These are phyloP conservation scores for Oncorhynchus nerka DNA, from an alignment of 2,113 vertebrate genomes.

Conservation along the genomic window DNA sequence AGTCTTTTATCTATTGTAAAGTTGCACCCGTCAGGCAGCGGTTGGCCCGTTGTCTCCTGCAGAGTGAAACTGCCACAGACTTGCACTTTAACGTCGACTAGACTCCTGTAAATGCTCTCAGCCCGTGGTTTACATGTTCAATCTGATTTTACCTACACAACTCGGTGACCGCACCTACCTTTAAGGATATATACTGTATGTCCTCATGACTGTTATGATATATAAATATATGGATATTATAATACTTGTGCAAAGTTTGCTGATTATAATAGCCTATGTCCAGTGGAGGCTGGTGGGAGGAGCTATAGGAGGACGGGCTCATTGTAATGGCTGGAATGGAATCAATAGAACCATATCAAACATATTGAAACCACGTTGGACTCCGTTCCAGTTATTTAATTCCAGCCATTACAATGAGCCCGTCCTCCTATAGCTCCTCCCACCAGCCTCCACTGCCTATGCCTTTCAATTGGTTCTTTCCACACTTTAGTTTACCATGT, in stretches of 20 bases:
- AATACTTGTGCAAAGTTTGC: slow-evolving; percentile 54
- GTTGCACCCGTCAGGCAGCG: slow-evolving; percentile 52
- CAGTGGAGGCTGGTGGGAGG: slow-evolving; percentile 4
- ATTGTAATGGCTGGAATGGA: too few relatives aligned
- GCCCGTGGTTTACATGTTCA: slow-evolving; percentile 78
- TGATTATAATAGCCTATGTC: slow-evolving; percentile 64
- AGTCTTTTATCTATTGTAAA: slow-evolving; percentile 67
- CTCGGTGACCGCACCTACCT: slow-evolving; percentile 80
- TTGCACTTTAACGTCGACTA: slow-evolving; percentile 81
- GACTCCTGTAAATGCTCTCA: slow-evolving; percentile 72
- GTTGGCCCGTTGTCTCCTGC: slow-evolving; percentile 61
- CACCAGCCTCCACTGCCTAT: too few relatives aligned
- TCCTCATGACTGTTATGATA: slow-evolving; percentile 79
- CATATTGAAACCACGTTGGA: too few relatives aligned
- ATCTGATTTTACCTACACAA: slow-evolving; percentile 68
- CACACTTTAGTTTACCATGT: slow-evolving; percentile 57
- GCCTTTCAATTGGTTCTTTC: slow-evolving; percentile 63
- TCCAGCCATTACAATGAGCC: too few relatives aligned
- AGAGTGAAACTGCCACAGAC: slow-evolving; percentile 78
- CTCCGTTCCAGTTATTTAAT: too few relatives aligned
- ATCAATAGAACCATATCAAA: too few relatives aligned
- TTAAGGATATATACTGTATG: slow-evolving; percentile 73
- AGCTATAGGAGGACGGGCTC: too few relatives aligned
- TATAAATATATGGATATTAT: slow-evolving; percentile 60
- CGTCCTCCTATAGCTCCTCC: too few relatives aligned